phyloP scores from a whole-genome alignment of 1,140 invertebrate species.

The Dryas iulia region DNA sequence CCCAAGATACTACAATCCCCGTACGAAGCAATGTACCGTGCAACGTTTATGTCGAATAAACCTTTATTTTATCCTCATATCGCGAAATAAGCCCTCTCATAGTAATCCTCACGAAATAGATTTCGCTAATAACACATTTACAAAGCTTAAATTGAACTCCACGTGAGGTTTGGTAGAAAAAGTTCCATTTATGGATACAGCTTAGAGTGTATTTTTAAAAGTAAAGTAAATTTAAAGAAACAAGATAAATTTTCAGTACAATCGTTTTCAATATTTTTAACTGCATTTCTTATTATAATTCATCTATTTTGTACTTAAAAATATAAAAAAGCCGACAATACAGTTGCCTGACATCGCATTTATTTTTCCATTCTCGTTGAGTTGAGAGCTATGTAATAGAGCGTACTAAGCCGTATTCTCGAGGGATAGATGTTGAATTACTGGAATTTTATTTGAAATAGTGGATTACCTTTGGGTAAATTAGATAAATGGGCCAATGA shows the following conservation, averaged over 20 bases:
- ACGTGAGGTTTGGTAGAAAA: background rate
- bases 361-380: slow-evolving; percentile 33
- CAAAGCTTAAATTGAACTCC: slow-evolving; percentile 8
- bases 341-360: slow-evolving; percentile 13
- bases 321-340: background rate
- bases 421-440: slow-evolving; percentile 34
- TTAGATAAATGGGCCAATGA: slow-evolving; percentile 39
- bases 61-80: slow-evolving; percentile 59
- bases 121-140: slow-evolving; percentile 32
- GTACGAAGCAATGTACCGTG: slow-evolving; percentile 54
- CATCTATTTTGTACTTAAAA: background rate
- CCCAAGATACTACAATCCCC: slow-evolving; percentile 57
- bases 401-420: slow-evolving; percentile 27
- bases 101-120: slow-evolving; percentile 33
- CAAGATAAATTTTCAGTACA: background rate
- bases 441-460: slow-evolving; percentile 41
- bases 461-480: slow-evolving; percentile 41
- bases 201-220: background rate
- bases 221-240: background rate
- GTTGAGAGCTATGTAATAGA: slow-evolving; percentile 27
- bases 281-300: background rate
- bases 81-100: slow-evolving; percentile 36
- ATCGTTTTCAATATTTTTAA: background rate
- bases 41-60: slow-evolving; percentile 56
- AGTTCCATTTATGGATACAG: slow-evolving; percentile 3